These are phyloP conservation scores for Leptopilina drosophilae DNA, from an alignment of 2,888 invertebrate species.

Conservation along the genomic window DNA sequence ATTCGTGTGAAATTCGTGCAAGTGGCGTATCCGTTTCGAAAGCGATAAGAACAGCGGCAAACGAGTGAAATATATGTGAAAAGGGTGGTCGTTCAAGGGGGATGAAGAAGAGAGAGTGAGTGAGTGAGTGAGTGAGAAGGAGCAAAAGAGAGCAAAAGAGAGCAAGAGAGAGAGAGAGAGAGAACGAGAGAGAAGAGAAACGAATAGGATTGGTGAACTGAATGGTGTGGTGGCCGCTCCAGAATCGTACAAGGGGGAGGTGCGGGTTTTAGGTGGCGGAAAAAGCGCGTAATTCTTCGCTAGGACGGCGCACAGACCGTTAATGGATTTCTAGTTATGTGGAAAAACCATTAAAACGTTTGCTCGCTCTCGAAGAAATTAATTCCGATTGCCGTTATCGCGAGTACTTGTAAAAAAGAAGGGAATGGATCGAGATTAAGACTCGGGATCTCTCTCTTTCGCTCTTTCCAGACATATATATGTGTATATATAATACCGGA, in stretches of 20 bases:
- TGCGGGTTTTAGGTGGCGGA: slow-evolving; percentile 28
- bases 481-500: slow-evolving; percentile 7
- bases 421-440: slow-evolving; percentile 32
- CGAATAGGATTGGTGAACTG: slow-evolving; percentile 37
- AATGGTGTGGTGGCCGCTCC: slow-evolving; percentile 29
- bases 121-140: too few relatives aligned
- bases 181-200: slow-evolving; percentile 13
- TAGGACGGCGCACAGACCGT: slow-evolving; percentile 49
- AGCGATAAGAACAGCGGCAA: slow-evolving; percentile 50
- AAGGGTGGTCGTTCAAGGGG: slow-evolving; percentile 37
- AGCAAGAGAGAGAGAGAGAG: slow-evolving; percentile 18
- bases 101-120: slow-evolving; percentile 32
- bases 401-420: slow-evolving; percentile 40
- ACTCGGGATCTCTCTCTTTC: background rate
- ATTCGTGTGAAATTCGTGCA: slow-evolving; percentile 58
- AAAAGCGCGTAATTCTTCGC: slow-evolving; percentile 48
- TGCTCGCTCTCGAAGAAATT: slow-evolving; percentile 66
- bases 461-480: too few relatives aligned
- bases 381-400: slow-evolving; percentile 68
- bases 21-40: slow-evolving; percentile 59
- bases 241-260: slow-evolving; percentile 18
- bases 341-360: slow-evolving; percentile 66
- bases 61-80: slow-evolving; percentile 37
- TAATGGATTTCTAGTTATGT: slow-evolving; percentile 70
- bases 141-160: too few relatives aligned